Evolutionary conservation across 2,113 vertebrate genomes (phyloP).

Genomic region (Saccopteryx bilineata): DNA sequence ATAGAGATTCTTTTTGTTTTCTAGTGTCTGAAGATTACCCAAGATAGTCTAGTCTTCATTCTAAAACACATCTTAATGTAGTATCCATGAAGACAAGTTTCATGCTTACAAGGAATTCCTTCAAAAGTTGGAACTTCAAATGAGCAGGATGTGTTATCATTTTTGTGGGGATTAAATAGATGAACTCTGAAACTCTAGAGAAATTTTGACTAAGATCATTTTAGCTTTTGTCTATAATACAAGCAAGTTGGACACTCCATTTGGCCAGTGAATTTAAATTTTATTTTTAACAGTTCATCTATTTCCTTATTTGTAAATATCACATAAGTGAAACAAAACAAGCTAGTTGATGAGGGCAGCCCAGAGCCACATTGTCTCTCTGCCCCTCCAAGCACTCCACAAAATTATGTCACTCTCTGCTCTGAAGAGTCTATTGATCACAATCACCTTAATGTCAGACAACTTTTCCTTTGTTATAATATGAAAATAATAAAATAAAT

Average conservation of each 20-base stretch:
- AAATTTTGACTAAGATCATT: not conserved
- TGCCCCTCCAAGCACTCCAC: not conserved
- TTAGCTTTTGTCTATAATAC: not conserved
- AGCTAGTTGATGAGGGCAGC: not conserved
- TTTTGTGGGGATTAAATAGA: not conserved
- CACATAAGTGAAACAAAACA: slow-evolving; percentile 16
- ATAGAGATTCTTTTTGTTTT: not conserved
- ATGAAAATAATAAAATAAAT: not conserved
- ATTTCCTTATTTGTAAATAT: not conserved
- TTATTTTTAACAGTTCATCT: not conserved
- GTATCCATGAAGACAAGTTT: not conserved
- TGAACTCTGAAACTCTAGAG: not conserved
- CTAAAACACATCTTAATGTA: not conserved
- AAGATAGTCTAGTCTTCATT: not conserved
- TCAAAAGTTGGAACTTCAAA: not conserved
- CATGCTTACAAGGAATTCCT: slow-evolving; percentile 26
- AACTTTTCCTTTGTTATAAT: not conserved
- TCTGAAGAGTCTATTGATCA: not conserved
- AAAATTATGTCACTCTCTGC: not conserved
- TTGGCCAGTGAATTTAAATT: not conserved
- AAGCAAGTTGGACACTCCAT: not conserved
- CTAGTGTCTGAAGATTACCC: slow-evolving; percentile 43
- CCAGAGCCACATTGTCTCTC: not conserved
- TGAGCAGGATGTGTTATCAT: not conserved
- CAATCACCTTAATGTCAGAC: not conserved